Evolutionary conservation across 2,797 vertebrate genomes (phyloP), one percentile per base, ranked within the genome.

Genomic region (Poliocrania exsul): DNA sequence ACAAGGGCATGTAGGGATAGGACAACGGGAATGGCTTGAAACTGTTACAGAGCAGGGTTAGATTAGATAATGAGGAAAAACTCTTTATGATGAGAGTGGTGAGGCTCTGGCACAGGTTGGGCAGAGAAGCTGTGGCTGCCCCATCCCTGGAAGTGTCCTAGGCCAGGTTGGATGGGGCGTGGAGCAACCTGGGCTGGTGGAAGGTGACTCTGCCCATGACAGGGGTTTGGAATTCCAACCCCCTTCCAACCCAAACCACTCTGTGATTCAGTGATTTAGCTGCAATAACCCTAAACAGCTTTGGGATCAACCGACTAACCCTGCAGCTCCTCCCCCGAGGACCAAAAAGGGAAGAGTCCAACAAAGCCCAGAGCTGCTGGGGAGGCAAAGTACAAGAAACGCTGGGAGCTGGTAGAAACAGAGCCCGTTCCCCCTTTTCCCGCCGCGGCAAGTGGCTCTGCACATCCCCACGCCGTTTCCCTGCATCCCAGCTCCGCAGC

Each of bases 361-460:
- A 11, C 7, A 21, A 35, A 19, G 19, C 28, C 46, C 71, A 18
- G 61, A 1, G 0, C 37, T 28, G 25, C 40, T 3, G 0, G 0
- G 1, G 47, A 21, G 26, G 0, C 3, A 24, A 10, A 26, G 51
- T 4, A 4, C 42, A 13, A 35, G 15, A 28, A 57, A 25, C 4
- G 7, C 37, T 16, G 0, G 1, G 13, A 0, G 29, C 20, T 14
- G 65, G 50, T 21, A 53, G 53, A 9, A 14, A 37, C 4, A 1
- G 13, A 35, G 29, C 6, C 33, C 1, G 0, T 13, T 38, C 56
- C 40, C 4, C 42, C 16, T 5, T 7, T 65, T 9, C 13, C 25
- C 2, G 0, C 8, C 31, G 5, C 2, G 4, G 5, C 1, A 1
- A 31, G 24, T 0, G 1, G 37, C 54, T 56, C 54, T 20, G 49